phyloP scores from a whole-genome alignment of 2,888 invertebrate genomes.

The Napeogenes inachia region DNA sequence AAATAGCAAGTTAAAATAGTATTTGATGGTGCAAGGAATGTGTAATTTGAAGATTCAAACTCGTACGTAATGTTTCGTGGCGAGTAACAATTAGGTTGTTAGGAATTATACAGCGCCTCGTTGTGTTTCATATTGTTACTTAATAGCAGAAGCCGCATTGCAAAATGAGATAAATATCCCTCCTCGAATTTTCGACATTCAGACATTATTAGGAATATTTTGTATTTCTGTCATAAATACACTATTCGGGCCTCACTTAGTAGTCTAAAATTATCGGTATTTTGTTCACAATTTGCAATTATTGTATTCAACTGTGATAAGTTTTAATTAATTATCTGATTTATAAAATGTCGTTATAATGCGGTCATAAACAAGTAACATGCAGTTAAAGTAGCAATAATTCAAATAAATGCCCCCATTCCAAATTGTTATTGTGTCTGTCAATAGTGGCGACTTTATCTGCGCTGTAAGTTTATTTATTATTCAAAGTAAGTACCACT shows the following conservation, averaged over 20 bases:
- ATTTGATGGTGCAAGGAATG: constrained; percentile 5
- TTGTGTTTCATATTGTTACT: constrained; percentile 11
- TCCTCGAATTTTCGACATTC: neutral
- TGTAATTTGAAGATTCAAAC: constrained; percentile 6
- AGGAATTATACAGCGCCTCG: constrained; percentile 20
- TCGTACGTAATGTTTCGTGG: constrained; percentile 21
- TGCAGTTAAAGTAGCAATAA: neutral
- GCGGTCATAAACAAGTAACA: no score
- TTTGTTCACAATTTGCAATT: no score
- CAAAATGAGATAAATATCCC: neutral
- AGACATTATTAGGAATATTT: no score
- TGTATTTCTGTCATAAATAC: no score
- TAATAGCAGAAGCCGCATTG: neutral
- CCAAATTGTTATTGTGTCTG: neutral
- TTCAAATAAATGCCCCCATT: neutral
- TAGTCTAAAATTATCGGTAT: no score
- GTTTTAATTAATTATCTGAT: no score
- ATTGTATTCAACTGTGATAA: no score
- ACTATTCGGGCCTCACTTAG: no score
- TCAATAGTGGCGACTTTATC: neutral
- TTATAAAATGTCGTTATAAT: no score
- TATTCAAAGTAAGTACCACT: no score
- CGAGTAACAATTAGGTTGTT: constrained; percentile 18
- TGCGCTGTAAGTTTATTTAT: no score
- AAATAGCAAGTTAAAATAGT: neutral